Evolutionary conservation across 1,140 invertebrate genomes (phyloP).

Genomic region (Ganaspis sp.): DNA sequence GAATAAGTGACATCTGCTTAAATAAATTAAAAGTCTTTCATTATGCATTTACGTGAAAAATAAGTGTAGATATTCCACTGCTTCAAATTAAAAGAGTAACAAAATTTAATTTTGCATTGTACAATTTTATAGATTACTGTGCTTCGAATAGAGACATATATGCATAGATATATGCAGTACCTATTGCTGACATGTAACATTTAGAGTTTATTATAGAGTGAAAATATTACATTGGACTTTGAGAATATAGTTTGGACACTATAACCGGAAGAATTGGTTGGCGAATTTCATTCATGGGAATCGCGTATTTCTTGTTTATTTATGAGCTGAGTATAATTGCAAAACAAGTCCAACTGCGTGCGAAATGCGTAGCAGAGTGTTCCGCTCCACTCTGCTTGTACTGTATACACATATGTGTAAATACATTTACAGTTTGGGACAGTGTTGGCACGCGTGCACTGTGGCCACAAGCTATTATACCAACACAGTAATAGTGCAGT

Average conservation of each 20-base stretch:
- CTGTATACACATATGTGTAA: too few species aligned
- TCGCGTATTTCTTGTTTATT: conserved; percentile 13
- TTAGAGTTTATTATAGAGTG: conserved; percentile 3
- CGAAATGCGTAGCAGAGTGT: background rate
- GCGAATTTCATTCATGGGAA: conserved; percentile 3
- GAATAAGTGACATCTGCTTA: too few species aligned
- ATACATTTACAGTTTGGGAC: conserved; percentile 20
- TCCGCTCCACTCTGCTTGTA: too few species aligned
- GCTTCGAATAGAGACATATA: too few species aligned
- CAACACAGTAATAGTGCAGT: background rate
- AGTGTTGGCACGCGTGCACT: conserved; percentile 28
- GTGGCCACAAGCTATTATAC: conserved; percentile 18
- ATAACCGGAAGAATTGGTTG: conserved; percentile 8
- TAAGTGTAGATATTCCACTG: too few species aligned
- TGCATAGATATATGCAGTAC: too few species aligned
- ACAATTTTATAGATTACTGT: too few species aligned
- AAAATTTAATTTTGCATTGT: too few species aligned
- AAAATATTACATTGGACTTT: background rate
- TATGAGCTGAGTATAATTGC: conserved; percentile 7
- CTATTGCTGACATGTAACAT: background rate
- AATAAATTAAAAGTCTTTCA: too few species aligned
- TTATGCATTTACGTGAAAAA: too few species aligned
- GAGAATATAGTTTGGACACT: background rate
- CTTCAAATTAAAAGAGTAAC: too few species aligned
- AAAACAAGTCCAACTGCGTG: background rate